Evolutionary conservation across 2,888 invertebrate genomes (phyloP).

Genomic region (Dicyrtoma fusca): DNA sequence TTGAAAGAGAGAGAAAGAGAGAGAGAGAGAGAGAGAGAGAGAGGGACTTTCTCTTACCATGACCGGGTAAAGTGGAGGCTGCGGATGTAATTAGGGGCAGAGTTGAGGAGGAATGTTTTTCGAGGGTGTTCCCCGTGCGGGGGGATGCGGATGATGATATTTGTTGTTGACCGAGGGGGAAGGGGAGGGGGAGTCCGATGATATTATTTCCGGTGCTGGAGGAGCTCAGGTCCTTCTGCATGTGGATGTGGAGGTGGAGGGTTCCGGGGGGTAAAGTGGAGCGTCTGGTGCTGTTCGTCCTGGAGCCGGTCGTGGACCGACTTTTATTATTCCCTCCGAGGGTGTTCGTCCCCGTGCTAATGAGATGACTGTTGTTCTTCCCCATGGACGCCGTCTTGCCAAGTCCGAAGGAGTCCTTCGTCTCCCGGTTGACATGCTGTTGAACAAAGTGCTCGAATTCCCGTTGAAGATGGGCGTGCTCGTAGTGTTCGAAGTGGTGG

Average conservation of each 20-base stretch:
- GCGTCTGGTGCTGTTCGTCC: conserved; percentile 29
- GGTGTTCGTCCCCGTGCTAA: neutral
- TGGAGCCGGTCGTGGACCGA: conserved; percentile 23
- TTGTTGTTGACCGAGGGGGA: conserved; percentile 23
- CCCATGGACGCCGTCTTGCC: neutral
- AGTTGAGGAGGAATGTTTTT: conserved; percentile 40
- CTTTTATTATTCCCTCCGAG: conserved; percentile 27
- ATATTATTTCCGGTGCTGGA: conserved; percentile 34
- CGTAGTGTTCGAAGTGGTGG: conserved; percentile 49
- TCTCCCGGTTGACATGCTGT: conserved; percentile 27
- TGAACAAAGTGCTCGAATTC: conserved; percentile 39
- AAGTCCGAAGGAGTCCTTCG: neutral
- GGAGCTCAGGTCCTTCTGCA: conserved; percentile 40
- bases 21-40: conserved; percentile 4
- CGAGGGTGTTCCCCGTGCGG: conserved; percentile 23
- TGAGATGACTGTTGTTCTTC: neutral
- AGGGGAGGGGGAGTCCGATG: conserved; percentile 35
- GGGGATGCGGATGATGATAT: conserved; percentile 25
- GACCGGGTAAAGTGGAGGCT: conserved; percentile 33
- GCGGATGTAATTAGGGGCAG: conserved; percentile 37
- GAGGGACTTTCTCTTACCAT: conserved; percentile 34
- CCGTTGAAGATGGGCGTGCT: conserved; percentile 32
- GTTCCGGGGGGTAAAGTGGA: conserved; percentile 45
- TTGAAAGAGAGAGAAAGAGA: neutral
- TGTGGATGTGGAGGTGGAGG: conserved; percentile 38